Evolutionary conservation across 2,888 invertebrate genomes (phyloP).

Genomic region (Athetis lepigone): DNA sequence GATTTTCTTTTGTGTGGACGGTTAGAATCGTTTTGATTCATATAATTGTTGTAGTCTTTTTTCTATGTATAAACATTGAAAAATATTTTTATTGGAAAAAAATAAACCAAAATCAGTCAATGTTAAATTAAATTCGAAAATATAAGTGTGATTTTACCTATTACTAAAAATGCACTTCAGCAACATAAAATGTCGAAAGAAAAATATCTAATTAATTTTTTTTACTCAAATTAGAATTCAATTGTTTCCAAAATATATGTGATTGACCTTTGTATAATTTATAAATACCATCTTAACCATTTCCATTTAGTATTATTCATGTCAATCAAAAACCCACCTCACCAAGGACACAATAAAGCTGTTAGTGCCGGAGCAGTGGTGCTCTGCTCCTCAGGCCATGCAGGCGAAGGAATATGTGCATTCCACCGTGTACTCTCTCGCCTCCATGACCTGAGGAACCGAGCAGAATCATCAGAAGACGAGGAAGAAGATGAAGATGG

Average conservation of each 20-base stretch:
- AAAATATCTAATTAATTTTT: no score
- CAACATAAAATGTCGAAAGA: no score
- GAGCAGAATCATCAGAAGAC: constrained; percentile 77
- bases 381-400: constrained; percentile 88
- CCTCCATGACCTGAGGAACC: constrained; percentile 90
- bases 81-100: no score
- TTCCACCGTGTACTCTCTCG: constrained; percentile 89
- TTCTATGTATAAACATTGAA: no score
- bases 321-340: background rate
- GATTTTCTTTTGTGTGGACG: background rate
- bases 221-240: no score
- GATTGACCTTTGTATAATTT: no score
- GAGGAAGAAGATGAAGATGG: constrained; percentile 28
- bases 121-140: no score
- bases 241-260: no score
- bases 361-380: constrained; percentile 59
- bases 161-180: no score
- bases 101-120: no score
- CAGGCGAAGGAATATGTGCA: constrained; percentile 91
- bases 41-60: background rate
- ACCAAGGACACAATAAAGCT: background rate
- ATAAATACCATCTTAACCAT: background rate
- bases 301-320: background rate
- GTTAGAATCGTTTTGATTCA: background rate
- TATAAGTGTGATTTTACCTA: no score